Evolutionary conservation across 2,113 vertebrate species (phyloP), one percentile per base, ranked within the genome.

Genomic region (Hippocampus comes): DNA sequence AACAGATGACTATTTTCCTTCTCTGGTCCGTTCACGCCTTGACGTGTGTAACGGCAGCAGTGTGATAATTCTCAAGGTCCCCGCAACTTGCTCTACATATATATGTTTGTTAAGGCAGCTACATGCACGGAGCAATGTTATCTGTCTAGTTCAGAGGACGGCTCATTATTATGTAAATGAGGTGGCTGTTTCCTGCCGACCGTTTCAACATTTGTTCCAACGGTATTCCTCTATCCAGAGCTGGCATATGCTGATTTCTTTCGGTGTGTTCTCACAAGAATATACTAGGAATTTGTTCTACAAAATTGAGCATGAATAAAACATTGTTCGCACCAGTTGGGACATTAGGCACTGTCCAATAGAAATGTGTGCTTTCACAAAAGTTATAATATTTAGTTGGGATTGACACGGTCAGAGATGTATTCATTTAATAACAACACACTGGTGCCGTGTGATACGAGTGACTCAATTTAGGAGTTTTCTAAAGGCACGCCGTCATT

Each of bases 121-220:
- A 15, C 41, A 64, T n/a, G 20, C 63, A 20, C 27, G 23, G 21
- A 46, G n/a, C 42, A 66, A 48, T 25, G 63, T 66, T 66, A 66
- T 66, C 42, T 48, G 63, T 66, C 63, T 66, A 25, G n/a, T 66
- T 66, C 63, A 65, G 63, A 23, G 63, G n/a, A 25, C 12, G 23
- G 21, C 63, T 48, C 63, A 66, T 66, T 66, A 66, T 66, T 66
- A 66, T 66, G 63, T 17, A 66, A 66, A 66, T 66, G 1, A 25
- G 42, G 10, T 23, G 12, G 11, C 20, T 66, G 27, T 60, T 60
- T 15, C 57, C 57, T 17, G 63, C 48, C 63, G 41, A 43, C 63
- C 42, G 21, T 65, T 59, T 59, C 63, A 46, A 15, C 42, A 46
- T 48, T 66, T 48, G 42, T 66, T 25, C 23, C n/a, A 23, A 27